Percentiles rank a stretch among this genome's conserved stretches.
phyloP scores from a whole-genome alignment of 2,888 invertebrate genomes.

The Drepanosiphum platanoidis region DNA sequence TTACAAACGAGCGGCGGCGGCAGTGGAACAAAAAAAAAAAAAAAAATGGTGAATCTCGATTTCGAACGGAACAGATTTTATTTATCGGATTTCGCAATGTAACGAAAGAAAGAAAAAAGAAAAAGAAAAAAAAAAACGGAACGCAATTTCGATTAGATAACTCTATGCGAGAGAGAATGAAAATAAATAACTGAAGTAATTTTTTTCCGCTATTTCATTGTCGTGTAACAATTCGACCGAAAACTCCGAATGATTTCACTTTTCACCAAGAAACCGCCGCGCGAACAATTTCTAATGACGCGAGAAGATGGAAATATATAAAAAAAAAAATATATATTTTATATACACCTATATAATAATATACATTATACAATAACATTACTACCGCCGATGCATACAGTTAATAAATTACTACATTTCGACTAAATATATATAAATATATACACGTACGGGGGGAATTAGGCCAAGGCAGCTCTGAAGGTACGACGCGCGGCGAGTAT shows the following conservation, averaged over 20 bases:
- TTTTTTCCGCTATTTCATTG: slow-evolving; percentile 25
- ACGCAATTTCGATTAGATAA: slow-evolving; percentile 44
- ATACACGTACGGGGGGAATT: slow-evolving; percentile 5
- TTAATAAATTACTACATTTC: slow-evolving; percentile 2
- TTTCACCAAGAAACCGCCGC: slow-evolving; percentile 27
- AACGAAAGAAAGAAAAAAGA: not conserved
- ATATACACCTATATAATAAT: not conserved
- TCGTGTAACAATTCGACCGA: slow-evolving; percentile 54
- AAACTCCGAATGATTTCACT: slow-evolving; percentile 57
- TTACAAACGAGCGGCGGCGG: not conserved
- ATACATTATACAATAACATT: not conserved
- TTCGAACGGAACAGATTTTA: slow-evolving; percentile 34
- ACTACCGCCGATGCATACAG: not conserved
- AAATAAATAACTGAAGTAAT: slow-evolving; percentile 17
- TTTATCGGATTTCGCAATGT: not conserved
- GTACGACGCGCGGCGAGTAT: not conserved
- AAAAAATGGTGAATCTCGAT: not conserved
- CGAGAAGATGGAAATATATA: slow-evolving; percentile 18
- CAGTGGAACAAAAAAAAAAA: too few relatives aligned
- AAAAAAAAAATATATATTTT: not conserved
- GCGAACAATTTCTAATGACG: slow-evolving; percentile 43
- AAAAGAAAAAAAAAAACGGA: not conserved
- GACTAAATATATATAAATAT: too few relatives aligned
- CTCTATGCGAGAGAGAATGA: not conserved
- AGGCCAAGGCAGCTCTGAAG: slow-evolving; percentile 54